phyloP scores from a whole-genome alignment of 23 tunicate species.

The Corella eumyota region DNA sequence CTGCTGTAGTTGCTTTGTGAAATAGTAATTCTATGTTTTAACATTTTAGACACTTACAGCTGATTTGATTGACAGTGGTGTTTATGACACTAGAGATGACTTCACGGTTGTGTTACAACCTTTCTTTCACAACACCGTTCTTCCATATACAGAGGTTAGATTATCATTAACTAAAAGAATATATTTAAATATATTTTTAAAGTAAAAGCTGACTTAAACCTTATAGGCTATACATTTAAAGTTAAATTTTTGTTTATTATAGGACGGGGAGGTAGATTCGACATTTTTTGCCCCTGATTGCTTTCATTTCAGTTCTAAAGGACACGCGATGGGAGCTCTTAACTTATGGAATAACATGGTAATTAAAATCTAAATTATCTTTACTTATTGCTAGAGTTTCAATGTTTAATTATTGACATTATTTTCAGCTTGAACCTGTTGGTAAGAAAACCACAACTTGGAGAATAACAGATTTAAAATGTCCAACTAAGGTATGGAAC shows the following conservation, averaged over 20 bases:
- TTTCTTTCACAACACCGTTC: constrained; percentile 40
- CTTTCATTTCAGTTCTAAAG: constrained; percentile 75
- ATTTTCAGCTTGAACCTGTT: constrained; percentile 56
- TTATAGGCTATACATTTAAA: too few relatives aligned
- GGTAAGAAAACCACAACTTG: constrained; percentile 48
- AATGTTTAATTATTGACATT: neutral
- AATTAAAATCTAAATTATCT: constrained; percentile 2
- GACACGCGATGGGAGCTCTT: constrained; percentile 77
- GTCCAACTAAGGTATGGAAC: constrained; percentile 55
- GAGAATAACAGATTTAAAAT: constrained; percentile 35
- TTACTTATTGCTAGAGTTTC: neutral
- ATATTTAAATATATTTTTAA: too few relatives aligned
- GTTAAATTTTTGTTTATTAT: neutral
- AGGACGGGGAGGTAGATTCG: constrained; percentile 71
- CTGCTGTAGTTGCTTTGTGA: too few relatives aligned
- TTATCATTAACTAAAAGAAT: neutral
- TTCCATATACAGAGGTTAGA: constrained; percentile 56
- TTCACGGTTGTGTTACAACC: constrained; percentile 84
- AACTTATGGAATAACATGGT: constrained; percentile 91
- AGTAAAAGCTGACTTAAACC: too few relatives aligned
- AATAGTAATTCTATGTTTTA: too few relatives aligned
- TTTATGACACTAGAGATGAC: constrained; percentile 81
- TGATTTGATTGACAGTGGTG: constrained; percentile 46
- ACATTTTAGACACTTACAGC: constrained; percentile 30
- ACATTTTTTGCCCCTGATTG: constrained; percentile 82